Evolutionary conservation across 2,888 invertebrate species (phyloP).

Genomic region (Dryocosmus kuriphilus): DNA sequence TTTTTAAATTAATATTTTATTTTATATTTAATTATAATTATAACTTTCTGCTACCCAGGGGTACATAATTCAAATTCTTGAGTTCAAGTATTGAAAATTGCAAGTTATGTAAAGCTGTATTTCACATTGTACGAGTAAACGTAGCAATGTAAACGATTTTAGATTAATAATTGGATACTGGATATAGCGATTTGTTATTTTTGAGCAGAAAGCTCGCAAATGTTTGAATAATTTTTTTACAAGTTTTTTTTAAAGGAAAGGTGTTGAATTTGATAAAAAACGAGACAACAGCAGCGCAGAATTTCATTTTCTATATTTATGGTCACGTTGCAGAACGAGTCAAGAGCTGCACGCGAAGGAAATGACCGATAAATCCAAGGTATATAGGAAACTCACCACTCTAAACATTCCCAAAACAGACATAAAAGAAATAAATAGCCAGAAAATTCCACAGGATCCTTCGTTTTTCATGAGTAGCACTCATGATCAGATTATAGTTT

Average conservation of each 20-base stretch:
- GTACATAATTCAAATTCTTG: no score
- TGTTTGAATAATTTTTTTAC: no score
- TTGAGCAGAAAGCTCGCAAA: no score
- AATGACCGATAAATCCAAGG: constrained; percentile 31
- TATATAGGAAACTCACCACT: constrained; percentile 27
- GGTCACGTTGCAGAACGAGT: constrained; percentile 1
- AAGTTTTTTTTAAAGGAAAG: background rate
- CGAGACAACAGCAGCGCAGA: background rate
- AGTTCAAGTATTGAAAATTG: no score
- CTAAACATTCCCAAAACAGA: constrained; percentile 1
- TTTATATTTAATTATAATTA: no score
- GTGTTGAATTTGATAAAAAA: background rate
- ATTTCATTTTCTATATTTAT: constrained; percentile 3
- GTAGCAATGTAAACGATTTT: no score
- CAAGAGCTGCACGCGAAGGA: constrained; percentile 31
- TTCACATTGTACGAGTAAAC: no score
- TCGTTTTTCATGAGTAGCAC: background rate
- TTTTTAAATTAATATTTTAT: no score
- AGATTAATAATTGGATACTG: no score
- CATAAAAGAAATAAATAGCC: constrained; percentile 15
- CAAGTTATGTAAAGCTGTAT: no score
- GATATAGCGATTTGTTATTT: no score
- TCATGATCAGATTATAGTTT: background rate
- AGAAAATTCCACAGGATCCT: constrained; percentile 5
- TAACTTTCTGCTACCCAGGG: no score